Conservation (phyloP, 2,888 invertebrate species). For the Cheilosia impressa region DNA sequence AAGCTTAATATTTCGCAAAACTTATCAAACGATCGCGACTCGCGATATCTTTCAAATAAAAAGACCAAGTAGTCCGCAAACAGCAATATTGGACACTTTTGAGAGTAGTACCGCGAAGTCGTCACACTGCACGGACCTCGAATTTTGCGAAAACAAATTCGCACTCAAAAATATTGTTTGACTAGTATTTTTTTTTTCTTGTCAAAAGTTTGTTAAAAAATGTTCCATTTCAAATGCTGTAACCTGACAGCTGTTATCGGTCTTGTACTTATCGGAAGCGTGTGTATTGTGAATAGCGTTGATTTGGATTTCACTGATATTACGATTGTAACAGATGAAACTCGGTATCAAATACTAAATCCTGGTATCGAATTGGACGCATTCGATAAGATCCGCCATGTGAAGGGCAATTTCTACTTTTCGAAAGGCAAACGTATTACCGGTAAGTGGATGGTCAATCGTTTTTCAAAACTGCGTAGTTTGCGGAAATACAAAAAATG, state of each 20-base stretch:
- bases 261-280: constrained; percentile 34
- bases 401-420: constrained; percentile 81
- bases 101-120: constrained; percentile 12
- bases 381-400: constrained; percentile 79
- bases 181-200: background rate
- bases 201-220: constrained; percentile 2
- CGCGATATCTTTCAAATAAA: constrained; percentile 59
- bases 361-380: constrained; percentile 74
- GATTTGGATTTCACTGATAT: constrained; percentile 79
- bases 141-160: background rate
- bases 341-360: constrained; percentile 76
- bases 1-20: constrained; percentile 56
- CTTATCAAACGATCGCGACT: constrained; percentile 36
- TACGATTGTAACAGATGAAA: constrained; percentile 77
- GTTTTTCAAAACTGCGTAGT: too few relatives aligned
- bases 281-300: constrained; percentile 56
- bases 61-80: constrained; percentile 53
- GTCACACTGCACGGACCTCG: background rate
- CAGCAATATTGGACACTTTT: constrained; percentile 53
- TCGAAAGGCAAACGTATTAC: constrained; percentile 78
- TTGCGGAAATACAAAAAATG: too few relatives aligned
- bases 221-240: constrained; percentile 30
- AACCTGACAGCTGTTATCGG: constrained; percentile 1
- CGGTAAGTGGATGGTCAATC: constrained; percentile 76
- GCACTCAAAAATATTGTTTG: background rate